Percentiles rank a stretch among this genome's conserved stretches.
Conservation (phyloP, 1,140 invertebrate species). For the roundworm (Caenorhabditis elegans) region DNA sequence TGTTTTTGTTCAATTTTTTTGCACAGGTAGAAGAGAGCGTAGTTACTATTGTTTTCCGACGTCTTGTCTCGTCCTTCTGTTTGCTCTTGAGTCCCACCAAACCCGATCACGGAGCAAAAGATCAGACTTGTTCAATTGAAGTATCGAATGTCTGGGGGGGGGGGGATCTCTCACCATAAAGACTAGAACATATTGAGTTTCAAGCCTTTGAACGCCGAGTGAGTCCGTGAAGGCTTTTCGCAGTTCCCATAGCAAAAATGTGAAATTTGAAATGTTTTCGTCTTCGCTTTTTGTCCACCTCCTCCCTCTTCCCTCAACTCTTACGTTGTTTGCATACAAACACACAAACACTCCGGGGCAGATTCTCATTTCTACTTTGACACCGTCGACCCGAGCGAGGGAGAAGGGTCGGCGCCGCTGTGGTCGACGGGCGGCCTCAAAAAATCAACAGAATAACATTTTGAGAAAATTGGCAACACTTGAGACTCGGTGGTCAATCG, state of each 20-base stretch:
- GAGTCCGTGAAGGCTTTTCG: not conserved
- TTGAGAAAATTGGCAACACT: conserved; percentile 5
- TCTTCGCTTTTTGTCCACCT: not conserved
- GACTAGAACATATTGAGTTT: not conserved
- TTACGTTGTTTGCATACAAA: not conserved
- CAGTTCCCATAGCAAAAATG: not conserved
- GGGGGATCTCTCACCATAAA: no score
- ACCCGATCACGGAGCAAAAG: not conserved
- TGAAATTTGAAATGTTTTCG: not conserved
- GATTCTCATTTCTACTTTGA: conserved; percentile 16
- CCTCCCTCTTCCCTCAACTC: not conserved
- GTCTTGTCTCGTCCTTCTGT: not conserved
- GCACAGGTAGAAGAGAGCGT: not conserved
- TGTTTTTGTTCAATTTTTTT: not conserved
- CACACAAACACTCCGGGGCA: not conserved
- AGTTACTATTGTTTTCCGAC: not conserved
- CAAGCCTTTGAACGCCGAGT: not conserved
- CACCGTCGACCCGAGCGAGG: not conserved
- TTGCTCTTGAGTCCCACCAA: not conserved
- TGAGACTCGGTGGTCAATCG: not conserved
- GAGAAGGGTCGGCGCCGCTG: not conserved
- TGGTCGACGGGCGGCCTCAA: not conserved
- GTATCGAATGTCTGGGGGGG: not conserved
- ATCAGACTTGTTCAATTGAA: conserved; percentile 22
- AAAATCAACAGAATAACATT: not conserved